These are phyloP conservation scores for Caenorhabditis macrosperma DNA, from an alignment of 2,888 invertebrate genomes.

Conservation along the genomic window DNA sequence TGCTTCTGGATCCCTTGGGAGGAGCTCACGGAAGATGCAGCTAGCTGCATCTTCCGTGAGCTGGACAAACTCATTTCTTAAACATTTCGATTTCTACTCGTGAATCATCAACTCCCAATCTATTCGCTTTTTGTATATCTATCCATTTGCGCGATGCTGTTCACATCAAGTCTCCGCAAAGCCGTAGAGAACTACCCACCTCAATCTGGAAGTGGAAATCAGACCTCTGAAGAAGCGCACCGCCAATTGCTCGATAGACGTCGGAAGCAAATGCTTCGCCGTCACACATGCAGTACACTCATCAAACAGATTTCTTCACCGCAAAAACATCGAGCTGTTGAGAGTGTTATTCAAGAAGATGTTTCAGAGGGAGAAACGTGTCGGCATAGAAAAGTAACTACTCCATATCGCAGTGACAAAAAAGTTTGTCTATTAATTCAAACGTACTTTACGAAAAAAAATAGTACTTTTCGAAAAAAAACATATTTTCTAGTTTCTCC, in stretches of 20 bases:
- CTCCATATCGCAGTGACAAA: conserved; percentile 13
- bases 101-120: neutral
- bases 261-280: conserved; percentile 67
- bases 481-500: too few species aligned
- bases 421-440: too few species aligned
- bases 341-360: conserved; percentile 23
- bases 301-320: conserved; percentile 39
- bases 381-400: neutral
- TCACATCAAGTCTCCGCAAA: conserved; percentile 77
- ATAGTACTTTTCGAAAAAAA: too few species aligned
- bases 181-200: conserved; percentile 73
- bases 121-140: too few species aligned
- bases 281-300: conserved; percentile 68
- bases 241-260: conserved; percentile 65
- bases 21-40: conserved; percentile 4
- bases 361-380: neutral
- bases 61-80: neutral
- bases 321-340: neutral
- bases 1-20: conserved; percentile 29
- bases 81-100: neutral
- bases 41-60: conserved; percentile 4
- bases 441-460: too few species aligned
- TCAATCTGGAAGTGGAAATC: conserved; percentile 34
- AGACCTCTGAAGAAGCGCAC: conserved; percentile 68
- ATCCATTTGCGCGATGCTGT: conserved; percentile 69